Evolutionary conservation across 2,113 vertebrate species (phyloP), one percentile per base, ranked within the genome.

Genomic region (Cavia aperea): DNA sequence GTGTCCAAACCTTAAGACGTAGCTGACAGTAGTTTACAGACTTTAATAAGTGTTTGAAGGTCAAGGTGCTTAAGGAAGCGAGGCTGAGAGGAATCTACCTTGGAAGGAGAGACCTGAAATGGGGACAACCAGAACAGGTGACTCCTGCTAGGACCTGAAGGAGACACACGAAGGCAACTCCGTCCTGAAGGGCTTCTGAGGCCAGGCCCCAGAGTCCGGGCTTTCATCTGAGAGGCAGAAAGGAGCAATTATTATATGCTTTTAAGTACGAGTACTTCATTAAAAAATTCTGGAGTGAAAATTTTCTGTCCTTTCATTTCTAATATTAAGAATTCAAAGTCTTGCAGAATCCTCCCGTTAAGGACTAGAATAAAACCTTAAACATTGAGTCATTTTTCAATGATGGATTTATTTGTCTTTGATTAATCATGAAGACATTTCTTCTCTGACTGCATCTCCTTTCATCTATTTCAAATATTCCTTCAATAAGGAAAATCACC

Each of bases 341-440:
- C 84, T 56, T 90, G 26, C 3, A 84, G 70, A 94, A 82, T 92
- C 93, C 79, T 92, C 5, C 8, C 94, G 91, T 92, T 88, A 31
- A 95, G 92, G 83, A 93, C 91, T 54, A 77, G 39, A 97, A 96
- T 91, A 88, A 92, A 97, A 93, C 89, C 62, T 95, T 93, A 96
- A 96, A 15, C 0, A 89, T 15, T 1, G 90, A 96, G 95, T 96
- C 93, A 95, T 92, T 95, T 92, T 93, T 97, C 91, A 95, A 36
- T 83, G 70, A 90, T 3, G 5, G 60, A 39, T 95, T 85, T 93
- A 81, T 92, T 96, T 97, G 93, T 77, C 73, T 97, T 96, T 96
- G 90, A 94, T 97, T 97, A 96, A 49, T 81, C 79, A 75, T 73
- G 86, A 36, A 81, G 96, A 95, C 94, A 94, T 95, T 97, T 95